Conservation (phyloP, 2,888 invertebrate species). For the Acanthoscelides obtectus region DNA sequence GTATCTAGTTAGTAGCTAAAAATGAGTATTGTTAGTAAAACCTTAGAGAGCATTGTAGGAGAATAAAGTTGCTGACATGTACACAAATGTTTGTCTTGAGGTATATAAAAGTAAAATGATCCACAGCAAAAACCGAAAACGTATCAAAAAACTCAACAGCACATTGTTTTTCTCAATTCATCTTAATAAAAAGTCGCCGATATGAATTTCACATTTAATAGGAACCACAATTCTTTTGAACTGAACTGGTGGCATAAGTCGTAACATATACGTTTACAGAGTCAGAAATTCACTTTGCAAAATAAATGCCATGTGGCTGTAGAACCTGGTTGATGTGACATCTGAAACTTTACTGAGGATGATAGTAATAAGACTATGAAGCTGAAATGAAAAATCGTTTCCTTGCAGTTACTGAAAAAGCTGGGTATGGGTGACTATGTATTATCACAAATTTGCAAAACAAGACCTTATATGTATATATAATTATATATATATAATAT, state of each 20-base stretch:
- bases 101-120: slow-evolving; percentile 32
- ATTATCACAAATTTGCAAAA: too few relatives aligned
- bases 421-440: too few relatives aligned
- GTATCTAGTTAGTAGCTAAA: background rate
- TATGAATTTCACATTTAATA: slow-evolving; percentile 45
- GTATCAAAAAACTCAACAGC: slow-evolving; percentile 29
- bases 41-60: slow-evolving; percentile 14
- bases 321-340: too few relatives aligned
- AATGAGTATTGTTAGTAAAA: slow-evolving; percentile 21
- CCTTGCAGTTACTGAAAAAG: too few relatives aligned
- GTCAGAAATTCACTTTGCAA: too few relatives aligned
- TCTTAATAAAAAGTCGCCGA: slow-evolving; percentile 37
- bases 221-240: slow-evolving; percentile 43
- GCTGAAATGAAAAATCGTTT: too few relatives aligned
- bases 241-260: slow-evolving; percentile 3
- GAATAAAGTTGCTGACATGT: background rate
- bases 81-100: slow-evolving; percentile 13
- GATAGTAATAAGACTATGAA: too few relatives aligned
- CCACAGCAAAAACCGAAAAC: slow-evolving; percentile 25
- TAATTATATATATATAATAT: too few relatives aligned
- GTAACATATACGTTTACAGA: too few relatives aligned
- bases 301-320: too few relatives aligned
- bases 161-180: slow-evolving; percentile 23
- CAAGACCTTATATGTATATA: too few relatives aligned
- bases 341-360: too few relatives aligned